These are phyloP conservation scores for Lutraria lutraria DNA, from an alignment of 2,888 invertebrate species.

Conservation along the genomic window DNA sequence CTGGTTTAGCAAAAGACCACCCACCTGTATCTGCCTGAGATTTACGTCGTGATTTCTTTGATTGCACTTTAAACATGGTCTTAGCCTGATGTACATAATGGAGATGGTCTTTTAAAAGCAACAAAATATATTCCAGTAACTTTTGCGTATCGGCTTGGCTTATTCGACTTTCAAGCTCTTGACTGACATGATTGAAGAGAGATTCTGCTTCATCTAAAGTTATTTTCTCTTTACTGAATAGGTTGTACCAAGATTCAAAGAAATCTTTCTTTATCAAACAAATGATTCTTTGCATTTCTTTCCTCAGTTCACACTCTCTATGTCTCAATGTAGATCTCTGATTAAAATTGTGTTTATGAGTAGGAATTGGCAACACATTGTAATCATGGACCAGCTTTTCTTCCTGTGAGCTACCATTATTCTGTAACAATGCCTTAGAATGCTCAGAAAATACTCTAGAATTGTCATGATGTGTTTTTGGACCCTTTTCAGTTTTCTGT, in stretches of 20 bases:
- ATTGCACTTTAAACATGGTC: constrained; percentile 54
- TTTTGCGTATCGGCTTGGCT: constrained; percentile 56
- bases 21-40: constrained; percentile 24
- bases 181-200: constrained; percentile 66
- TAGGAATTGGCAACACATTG: neutral
- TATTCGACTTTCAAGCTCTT: constrained; percentile 63
- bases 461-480: neutral
- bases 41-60: constrained; percentile 43
- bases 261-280: constrained; percentile 74
- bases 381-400: constrained; percentile 34
- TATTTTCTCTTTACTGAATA: constrained; percentile 72
- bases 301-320: neutral
- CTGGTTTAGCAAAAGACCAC: constrained; percentile 9
- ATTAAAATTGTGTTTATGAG: neutral
- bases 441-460: neutral
- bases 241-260: constrained; percentile 78
- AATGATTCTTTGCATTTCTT: constrained; percentile 48
- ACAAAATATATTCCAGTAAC: constrained; percentile 59
- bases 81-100: constrained; percentile 61
- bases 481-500: neutral
- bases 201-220: constrained; percentile 72
- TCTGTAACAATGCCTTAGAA: neutral
- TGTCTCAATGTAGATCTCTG: neutral
- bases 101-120: constrained; percentile 64
- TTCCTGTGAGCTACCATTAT: neutral